Evolutionary conservation across 2,888 invertebrate species (phyloP).

Genomic region (Tetramorium bicarinatum): DNA sequence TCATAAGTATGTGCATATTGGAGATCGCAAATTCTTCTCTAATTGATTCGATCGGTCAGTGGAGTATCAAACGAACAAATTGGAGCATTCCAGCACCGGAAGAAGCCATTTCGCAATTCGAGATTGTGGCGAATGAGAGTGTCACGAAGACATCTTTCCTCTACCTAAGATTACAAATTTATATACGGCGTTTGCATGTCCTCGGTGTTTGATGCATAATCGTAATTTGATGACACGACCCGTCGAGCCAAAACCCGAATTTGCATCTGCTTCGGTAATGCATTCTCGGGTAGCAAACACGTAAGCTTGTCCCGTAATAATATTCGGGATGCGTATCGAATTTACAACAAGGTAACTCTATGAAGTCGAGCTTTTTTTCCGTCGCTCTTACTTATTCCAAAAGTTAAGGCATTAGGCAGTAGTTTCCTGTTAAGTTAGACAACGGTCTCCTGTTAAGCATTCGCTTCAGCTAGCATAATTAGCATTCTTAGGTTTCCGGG

Average conservation of each 20-base stretch:
- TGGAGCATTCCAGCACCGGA: background rate
- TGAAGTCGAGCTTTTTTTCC: conserved; percentile 23
- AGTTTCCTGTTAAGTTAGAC: conserved; percentile 22
- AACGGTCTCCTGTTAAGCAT: conserved; percentile 12
- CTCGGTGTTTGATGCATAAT: background rate
- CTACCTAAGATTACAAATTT: conserved; percentile 10
- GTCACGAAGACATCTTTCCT: background rate
- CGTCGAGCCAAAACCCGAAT: conserved; percentile 6
- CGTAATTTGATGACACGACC: background rate
- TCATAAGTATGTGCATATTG: conserved; percentile 33
- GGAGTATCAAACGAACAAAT: background rate
- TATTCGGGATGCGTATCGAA: conserved; percentile 35
- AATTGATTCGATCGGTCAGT: background rate
- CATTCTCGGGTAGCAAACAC: conserved; percentile 19
- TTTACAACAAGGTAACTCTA: conserved; percentile 37
- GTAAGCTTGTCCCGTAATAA: conserved; percentile 43
- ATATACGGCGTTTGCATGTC: background rate
- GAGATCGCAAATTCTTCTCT: background rate
- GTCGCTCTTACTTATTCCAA: conserved; percentile 34
- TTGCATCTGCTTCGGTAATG: conserved; percentile 34
- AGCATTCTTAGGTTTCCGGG: conserved; percentile 56
- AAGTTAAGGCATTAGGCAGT: conserved; percentile 52
- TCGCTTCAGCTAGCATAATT: conserved; percentile 37
- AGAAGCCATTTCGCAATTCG: background rate
- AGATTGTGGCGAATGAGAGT: background rate